Conservation (phyloP, 2,888 invertebrate species). For the Aelia acuminata region DNA sequence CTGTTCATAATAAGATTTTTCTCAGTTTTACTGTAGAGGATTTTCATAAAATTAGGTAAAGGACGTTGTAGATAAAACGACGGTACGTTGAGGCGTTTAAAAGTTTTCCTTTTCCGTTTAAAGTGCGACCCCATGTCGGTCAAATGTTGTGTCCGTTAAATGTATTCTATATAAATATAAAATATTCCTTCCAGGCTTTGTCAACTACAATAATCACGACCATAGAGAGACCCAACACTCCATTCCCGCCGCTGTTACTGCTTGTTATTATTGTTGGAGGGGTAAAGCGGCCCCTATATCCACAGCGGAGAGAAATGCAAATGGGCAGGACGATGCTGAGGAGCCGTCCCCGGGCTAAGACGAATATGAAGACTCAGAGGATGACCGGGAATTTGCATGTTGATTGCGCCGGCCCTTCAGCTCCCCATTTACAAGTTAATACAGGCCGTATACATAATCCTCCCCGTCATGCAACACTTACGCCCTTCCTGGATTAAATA, state of each 20-base stretch:
- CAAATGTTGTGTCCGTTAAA: too few relatives aligned
- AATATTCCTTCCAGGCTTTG: too few relatives aligned
- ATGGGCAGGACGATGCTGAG: conserved; percentile 19
- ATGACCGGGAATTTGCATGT: conserved; percentile 53
- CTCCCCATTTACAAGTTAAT: conserved; percentile 57
- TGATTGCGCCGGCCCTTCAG: conserved; percentile 53
- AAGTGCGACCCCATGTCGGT: too few relatives aligned
- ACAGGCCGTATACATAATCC: conserved; percentile 57
- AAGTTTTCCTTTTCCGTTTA: too few relatives aligned
- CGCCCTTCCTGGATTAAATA: conserved; percentile 52
- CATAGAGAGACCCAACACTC: too few relatives aligned
- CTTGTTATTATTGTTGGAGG: background rate
- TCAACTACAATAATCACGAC: too few relatives aligned
- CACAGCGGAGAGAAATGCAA: background rate
- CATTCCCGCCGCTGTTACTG: background rate
- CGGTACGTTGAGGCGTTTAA: too few relatives aligned
- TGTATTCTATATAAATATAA: too few relatives aligned
- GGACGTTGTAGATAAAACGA: too few relatives aligned
- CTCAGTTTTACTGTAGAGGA: too few relatives aligned
- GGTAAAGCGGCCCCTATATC: background rate
- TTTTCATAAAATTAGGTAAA: too few relatives aligned
- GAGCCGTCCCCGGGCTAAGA: conserved; percentile 38
- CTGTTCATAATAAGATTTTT: too few relatives aligned
- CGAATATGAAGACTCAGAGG: conserved; percentile 53
- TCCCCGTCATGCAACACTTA: conserved; percentile 58